Evolutionary conservation across 2,797 vertebrate species (phyloP).

Genomic region (Chloroceryle inda): DNA sequence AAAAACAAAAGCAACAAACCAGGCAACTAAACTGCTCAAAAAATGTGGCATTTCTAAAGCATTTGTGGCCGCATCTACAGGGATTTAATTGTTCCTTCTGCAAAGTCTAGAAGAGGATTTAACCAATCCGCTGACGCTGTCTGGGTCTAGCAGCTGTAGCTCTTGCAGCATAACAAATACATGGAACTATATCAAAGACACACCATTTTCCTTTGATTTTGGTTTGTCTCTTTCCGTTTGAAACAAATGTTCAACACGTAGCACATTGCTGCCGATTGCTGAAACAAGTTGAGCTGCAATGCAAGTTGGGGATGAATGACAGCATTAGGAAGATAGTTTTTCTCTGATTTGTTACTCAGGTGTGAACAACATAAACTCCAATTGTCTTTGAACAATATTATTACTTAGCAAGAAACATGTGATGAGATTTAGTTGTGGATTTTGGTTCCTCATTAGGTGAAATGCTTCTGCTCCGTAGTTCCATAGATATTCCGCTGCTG

Average conservation of each 20-base stretch:
- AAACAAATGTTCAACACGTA: neutral
- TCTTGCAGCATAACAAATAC: constrained; percentile 9
- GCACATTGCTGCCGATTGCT: neutral
- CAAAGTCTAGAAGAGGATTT: constrained; percentile 54
- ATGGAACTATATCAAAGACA: constrained; percentile 39
- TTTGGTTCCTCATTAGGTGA: constrained; percentile 12
- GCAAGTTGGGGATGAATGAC: neutral
- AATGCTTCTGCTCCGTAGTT: neutral
- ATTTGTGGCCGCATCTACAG: neutral
- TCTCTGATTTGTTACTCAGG: neutral
- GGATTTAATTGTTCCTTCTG: constrained; percentile 31
- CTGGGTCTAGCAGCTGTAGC: constrained; percentile 4
- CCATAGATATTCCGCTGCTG: neutral
- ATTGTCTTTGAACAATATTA: neutral
- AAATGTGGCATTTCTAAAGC: neutral
- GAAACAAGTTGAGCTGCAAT: neutral
- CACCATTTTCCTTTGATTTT: constrained; percentile 22
- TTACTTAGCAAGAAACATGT: neutral
- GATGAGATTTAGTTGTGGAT: neutral
- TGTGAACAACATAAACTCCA: neutral
- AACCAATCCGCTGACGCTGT: neutral
- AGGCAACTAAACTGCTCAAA: neutral
- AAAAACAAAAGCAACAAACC: neutral
- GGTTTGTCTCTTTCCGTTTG: constrained; percentile 23
- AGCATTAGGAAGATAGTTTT: neutral